A percentile compares a stretch with the other conserved stretches of the same genome.
Evolutionary conservation across 2,888 invertebrate genomes (phyloP).

Genomic region (Alviniconcha strummeri): DNA sequence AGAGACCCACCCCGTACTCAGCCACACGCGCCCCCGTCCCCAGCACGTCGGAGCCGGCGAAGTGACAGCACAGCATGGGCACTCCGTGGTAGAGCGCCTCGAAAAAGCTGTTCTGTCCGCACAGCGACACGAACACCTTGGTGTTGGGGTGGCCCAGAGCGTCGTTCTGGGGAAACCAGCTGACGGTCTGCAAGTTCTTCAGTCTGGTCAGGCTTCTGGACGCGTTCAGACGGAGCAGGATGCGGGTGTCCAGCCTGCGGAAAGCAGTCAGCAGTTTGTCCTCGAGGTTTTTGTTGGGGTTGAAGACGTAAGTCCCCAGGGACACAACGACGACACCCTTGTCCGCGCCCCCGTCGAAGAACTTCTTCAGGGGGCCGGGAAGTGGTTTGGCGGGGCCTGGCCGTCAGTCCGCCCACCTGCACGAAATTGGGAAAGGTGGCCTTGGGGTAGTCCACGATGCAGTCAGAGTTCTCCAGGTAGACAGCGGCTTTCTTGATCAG

Average conservation of each 20-base stretch:
- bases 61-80: conserved; percentile 51
- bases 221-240: conserved; percentile 28
- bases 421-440: conserved; percentile 47
- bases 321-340: conserved; percentile 49
- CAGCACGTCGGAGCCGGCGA: conserved; percentile 7
- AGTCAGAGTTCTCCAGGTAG: conserved; percentile 40
- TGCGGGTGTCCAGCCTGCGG: conserved; percentile 20
- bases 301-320: conserved; percentile 42
- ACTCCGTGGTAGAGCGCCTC: conserved; percentile 56
- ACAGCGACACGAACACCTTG: conserved; percentile 53
- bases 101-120: conserved; percentile 53
- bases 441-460: conserved; percentile 43
- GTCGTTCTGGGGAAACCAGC: conserved; percentile 56
- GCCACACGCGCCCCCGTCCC: conserved; percentile 10
- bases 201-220: neutral
- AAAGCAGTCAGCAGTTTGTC: conserved; percentile 43
- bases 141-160: conserved; percentile 49
- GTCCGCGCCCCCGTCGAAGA: conserved; percentile 41
- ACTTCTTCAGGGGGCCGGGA: conserved; percentile 37
- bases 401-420: conserved; percentile 46
- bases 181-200: conserved; percentile 36
- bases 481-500: conserved; percentile 25
- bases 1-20: conserved; percentile 26
- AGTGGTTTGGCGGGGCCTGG: conserved; percentile 43
- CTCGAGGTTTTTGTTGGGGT: conserved; percentile 36